Evolutionary conservation across 2,113 vertebrate species (phyloP).

Genomic region (Ictalurus furcatus): DNA sequence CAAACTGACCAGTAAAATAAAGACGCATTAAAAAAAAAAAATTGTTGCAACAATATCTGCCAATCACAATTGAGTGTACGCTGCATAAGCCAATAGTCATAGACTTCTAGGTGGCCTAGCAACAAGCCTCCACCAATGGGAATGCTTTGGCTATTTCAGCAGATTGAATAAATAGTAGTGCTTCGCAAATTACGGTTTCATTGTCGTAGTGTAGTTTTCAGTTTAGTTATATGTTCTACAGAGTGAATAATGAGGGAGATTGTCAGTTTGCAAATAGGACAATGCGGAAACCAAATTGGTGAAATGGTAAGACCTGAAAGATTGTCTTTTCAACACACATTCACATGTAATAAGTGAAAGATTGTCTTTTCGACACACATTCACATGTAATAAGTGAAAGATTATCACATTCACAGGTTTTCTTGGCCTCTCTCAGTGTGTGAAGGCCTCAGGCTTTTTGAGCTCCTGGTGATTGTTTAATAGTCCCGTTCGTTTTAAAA

Average conservation of each 20-base stretch:
- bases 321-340: background rate
- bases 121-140: background rate
- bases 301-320: slow-evolving; percentile 67
- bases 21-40: background rate
- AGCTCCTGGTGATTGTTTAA: too few species aligned
- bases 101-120: background rate
- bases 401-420: background rate
- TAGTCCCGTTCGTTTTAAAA: background rate
- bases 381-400: too few species aligned
- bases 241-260: slow-evolving; percentile 73
- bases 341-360: too few species aligned
- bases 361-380: too few species aligned
- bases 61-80: slow-evolving; percentile 19
- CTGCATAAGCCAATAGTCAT: slow-evolving; percentile 34
- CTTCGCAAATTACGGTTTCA: slow-evolving; percentile 22
- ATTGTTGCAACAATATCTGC: background rate
- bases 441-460: background rate
- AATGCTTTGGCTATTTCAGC: background rate
- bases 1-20: background rate
- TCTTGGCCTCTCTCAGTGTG: background rate
- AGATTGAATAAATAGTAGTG: slow-evolving; percentile 39
- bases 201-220: slow-evolving; percentile 21
- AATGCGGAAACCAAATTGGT: slow-evolving; percentile 81
- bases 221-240: background rate
- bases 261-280: slow-evolving; percentile 79